A percentile compares a stretch with the other conserved stretches of the same genome.
These are phyloP conservation scores for Calliopsis andreniformis DNA, from an alignment of 1,140 invertebrate genomes.

Conservation along the genomic window DNA sequence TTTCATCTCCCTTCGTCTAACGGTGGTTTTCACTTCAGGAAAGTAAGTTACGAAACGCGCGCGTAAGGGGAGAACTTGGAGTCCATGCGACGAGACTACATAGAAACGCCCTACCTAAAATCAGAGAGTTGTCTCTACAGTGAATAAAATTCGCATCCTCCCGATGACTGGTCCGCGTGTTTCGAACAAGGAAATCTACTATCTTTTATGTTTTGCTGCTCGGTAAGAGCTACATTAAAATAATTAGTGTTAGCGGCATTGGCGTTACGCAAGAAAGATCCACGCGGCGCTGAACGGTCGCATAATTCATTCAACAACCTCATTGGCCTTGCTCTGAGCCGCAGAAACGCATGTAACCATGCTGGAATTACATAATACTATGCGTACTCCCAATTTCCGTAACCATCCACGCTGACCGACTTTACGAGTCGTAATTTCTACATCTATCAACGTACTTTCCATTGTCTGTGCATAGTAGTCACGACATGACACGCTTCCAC, in stretches of 20 bases:
- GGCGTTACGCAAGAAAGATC: conserved; percentile 9
- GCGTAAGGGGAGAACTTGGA: conserved; percentile 2
- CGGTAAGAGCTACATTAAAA: no score
- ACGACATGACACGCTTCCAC: background rate
- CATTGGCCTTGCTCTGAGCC: conserved; percentile 39
- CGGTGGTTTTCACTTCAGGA: conserved; percentile 4
- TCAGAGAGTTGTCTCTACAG: conserved; percentile 9
- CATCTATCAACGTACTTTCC: conserved; percentile 40
- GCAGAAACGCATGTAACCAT: conserved; percentile 49
- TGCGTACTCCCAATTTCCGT: conserved; percentile 55
- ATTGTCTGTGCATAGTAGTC: background rate
- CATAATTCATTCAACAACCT: conserved; percentile 54
- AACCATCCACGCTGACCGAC: conserved; percentile 40
- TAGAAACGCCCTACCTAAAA: background rate
- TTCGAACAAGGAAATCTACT: background rate
- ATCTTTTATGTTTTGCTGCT: background rate
- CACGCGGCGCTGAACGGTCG: conserved; percentile 11
- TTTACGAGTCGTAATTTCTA: conserved; percentile 58
- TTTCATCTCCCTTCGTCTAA: background rate
- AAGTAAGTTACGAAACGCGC: conserved; percentile 23
- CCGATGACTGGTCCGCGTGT: background rate
- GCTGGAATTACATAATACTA: conserved; percentile 57
- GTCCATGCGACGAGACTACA: background rate
- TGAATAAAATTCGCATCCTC: background rate
- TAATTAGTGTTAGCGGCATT: background rate